Base-by-base conservation (phyloP, 1,140 invertebrate species). In the Thalassaphorura encarpata region DNA sequence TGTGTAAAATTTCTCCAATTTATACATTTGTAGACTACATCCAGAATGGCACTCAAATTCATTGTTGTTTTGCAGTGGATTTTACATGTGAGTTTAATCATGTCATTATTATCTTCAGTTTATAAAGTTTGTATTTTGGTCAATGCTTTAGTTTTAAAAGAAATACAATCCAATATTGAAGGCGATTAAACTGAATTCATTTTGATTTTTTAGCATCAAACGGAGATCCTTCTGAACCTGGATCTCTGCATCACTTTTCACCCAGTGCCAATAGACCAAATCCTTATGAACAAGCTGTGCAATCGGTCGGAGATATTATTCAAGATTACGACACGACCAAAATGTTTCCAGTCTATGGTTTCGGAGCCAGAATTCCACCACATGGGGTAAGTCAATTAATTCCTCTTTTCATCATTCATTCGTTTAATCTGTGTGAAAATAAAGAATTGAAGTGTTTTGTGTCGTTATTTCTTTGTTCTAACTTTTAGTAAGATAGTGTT, bases 301-400 rank as follows among this genome's bases (percentile, higher is more conserved):
- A 67, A 45, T 70, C 79, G 49, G 78, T 83, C 2, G 80, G 78
- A 0, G 71, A 78, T 40, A 83, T 83, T 52, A 80, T 83, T 46
- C 75, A 83, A 67, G 79, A 83, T 66, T 83, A 83, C 64, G 73
- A 76, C 60, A 64, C 62, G 24, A 75, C 77, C 56, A 78, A 80
- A 63, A 60, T 73, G 67, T 45, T 45, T 23, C 28, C 29, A 6
- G 33, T 74, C 4, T 69, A 78, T n/a, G 78, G 78, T 24, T 80
- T 80, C 70, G 77, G 78, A 53, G 78, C 78, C 2, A 63, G 73
- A 52, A 58, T 79, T 31, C 78, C 78, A 19, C 75, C 75, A 3
- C 58, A 74, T 67, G 75, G 76, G 15, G 54, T 65, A 56, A n/a
- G n/a, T n/a, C n/a, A n/a, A n/a, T n/a, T n/a, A n/a, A n/a, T n/a